Evolutionary conservation across 1,140 invertebrate species (phyloP), one percentile per base, ranked within the genome.

Genomic region (Drosophila tsacasi): DNA sequence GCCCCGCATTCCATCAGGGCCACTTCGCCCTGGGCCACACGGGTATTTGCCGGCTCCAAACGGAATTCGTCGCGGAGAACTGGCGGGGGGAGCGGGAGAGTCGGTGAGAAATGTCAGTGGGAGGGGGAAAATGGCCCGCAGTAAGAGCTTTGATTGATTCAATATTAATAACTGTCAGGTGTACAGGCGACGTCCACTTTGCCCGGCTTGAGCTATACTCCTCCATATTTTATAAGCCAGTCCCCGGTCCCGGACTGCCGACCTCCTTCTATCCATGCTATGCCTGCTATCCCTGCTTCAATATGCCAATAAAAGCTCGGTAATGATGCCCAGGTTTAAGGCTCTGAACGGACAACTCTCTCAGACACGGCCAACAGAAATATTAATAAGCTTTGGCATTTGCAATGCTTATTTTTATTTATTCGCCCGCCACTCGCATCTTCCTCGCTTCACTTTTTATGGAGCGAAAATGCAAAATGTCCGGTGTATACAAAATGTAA

Each of bases 51-150:
- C 21, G 97, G 97, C 71, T 96, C 95, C 59, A 96, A 93, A 46
- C 97, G 95, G 91, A 98, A 98, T 69, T 98, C 97, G 91, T 98
- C 97, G 69, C 96, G 95, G 19, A 97, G 93, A 81, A 97, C 97
- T 97, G 58, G 10, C 19, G 37, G n/a, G 13, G 37, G 1, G 30
- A 8, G 13, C 12, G 19, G 39, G 39, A 50, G n/a, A n/a, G 23
- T 17, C 44, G 32, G 21, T 9, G 39, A 25, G 63, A 73, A 58
- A 63, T 39, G 21, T 19, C 50, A 49, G 57, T 15, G 54, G 21
- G 10, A 12, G 17, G 59, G 47, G 58, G 39, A 25, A 57, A 49
- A 67, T 42, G 54, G 42, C 46, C 39, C 44, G 50, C 58, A 49
- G 66, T 69, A 81, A 90, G 73, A 60, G 77, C 85, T 91, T 82